Evolutionary conservation across 37 sponge, comb jelly and placozoan genomes (phyloP).

Genomic region (Aphrocallistes beatrix): DNA sequence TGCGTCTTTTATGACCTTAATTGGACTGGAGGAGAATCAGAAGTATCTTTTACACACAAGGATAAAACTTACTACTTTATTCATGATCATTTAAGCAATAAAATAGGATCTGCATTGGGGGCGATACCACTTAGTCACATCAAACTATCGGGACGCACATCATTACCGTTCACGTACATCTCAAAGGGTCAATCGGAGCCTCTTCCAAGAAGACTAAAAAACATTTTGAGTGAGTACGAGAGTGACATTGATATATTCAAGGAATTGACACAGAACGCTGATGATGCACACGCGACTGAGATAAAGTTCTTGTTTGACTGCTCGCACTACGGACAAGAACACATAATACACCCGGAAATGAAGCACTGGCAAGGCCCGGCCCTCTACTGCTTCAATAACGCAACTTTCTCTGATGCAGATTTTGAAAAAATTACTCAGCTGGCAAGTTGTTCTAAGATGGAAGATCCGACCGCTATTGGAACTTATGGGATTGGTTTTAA

Average conservation of each 20-base stretch:
- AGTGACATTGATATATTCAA: slow-evolving; percentile 61
- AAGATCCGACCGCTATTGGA: slow-evolving; percentile 55
- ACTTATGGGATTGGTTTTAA: slow-evolving; percentile 74
- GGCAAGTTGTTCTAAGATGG: slow-evolving; percentile 50
- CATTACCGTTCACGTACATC: not conserved
- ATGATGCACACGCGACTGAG: slow-evolving; percentile 68
- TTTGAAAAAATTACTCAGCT: slow-evolving; percentile 57
- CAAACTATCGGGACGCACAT: not conserved
- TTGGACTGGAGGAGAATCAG: not conserved
- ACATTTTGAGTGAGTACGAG: slow-evolving; percentile 52
- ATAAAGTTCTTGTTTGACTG: slow-evolving; percentile 68
- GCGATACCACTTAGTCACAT: not conserved
- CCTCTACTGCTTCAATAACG: slow-evolving; percentile 47
- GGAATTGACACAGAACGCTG: slow-evolving; percentile 79
- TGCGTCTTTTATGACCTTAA: not conserved
- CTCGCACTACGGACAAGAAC: slow-evolving; percentile 14
- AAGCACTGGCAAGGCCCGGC: slow-evolving; percentile 77
- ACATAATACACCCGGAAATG: slow-evolving; percentile 35
- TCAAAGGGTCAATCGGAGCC: slow-evolving; percentile 11
- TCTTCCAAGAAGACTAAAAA: slow-evolving; percentile 38
- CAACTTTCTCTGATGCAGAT: slow-evolving; percentile 49
- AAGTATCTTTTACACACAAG: not conserved
- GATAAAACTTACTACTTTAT: not conserved
- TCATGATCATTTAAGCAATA: not conserved
- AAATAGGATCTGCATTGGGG: not conserved